These are phyloP conservation scores for Bettongia penicillata DNA, from an alignment of 2,113 vertebrate species.

Conservation along the genomic window DNA sequence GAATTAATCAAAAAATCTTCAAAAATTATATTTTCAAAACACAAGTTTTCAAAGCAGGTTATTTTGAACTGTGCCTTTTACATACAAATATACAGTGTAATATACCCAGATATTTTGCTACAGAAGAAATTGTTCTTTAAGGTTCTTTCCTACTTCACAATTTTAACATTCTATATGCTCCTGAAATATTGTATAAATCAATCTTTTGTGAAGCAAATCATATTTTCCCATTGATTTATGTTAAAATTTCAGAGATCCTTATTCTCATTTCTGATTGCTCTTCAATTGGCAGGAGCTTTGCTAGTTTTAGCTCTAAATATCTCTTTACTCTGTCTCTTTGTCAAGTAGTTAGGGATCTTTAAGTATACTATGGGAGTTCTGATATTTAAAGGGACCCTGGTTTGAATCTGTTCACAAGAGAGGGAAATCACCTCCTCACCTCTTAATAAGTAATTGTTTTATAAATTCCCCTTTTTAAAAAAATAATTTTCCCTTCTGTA, in stretches of 20 bases:
- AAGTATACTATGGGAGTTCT: not conserved
- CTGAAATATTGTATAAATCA: not conserved
- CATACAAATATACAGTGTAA: not conserved
- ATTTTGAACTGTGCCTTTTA: not conserved
- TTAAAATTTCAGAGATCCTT: not conserved
- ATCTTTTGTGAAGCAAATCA: slow-evolving; percentile 7
- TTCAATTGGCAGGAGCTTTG: not conserved
- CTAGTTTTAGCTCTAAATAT: not conserved
- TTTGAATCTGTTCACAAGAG: not conserved
- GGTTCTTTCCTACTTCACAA: not conserved
- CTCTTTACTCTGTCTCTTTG: not conserved
- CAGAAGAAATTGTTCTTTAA: not conserved
- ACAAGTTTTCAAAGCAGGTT: not conserved
- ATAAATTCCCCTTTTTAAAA: not conserved
- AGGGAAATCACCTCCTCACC: not conserved
- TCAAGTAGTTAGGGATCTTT: not conserved
- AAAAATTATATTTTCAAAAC: slow-evolving; percentile 26
- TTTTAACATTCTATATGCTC: not conserved
- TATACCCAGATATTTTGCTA: not conserved
- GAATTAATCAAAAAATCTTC: not conserved
- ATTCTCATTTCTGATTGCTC: slow-evolving; percentile 1
- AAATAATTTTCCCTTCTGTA: not conserved
- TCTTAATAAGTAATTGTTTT: not conserved
- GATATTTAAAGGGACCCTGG: not conserved
- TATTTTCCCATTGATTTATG: slow-evolving; percentile 6